Base-by-base conservation (phyloP, 2,888 invertebrate genomes). In the Drosophila differens region DNA sequence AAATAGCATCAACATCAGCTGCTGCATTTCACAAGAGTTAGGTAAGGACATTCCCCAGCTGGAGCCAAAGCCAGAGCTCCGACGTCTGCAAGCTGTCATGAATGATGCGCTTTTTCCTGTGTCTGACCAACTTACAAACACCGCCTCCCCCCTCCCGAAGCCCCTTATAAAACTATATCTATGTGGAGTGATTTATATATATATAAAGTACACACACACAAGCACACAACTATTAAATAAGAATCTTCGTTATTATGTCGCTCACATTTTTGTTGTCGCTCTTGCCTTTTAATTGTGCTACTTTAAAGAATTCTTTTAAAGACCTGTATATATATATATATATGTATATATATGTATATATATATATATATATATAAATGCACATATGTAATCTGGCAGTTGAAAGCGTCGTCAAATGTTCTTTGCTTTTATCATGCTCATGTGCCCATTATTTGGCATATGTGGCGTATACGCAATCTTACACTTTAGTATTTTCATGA, bases 41-140 rank as follows among this genome's bases (percentile, higher is more conserved):
- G 41, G 32, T 57, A 58, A 44, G 35, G 39, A 59, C 32, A 22
- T 16, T 41, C 41, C 39, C 28, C 39, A 51, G 54, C 52, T 59
- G 65, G 58, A 68, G 67, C 78, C 65, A 68, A 44, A 22, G 58
- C 28, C 65, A 32, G n/a, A 61, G 62, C 39, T 52, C 57, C 52
- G 53, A 25, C 62, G 83, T 85, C 85, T 83, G 68, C 70, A 51
- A 25, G 77, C 84, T 81, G 76, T 73, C 89, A 82, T 79, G 87
- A 89, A 84, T 86, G 87, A 85, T 89, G 87, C 81, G 79, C 84
- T 75, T 79, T 71, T 84, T 89, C 82, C 82, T 84, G 84, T 70
- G 73, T 64, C 78, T 71, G 76, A 70, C 80, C 83, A 83, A 70
- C 74, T 70, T 59, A 79, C 51, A 52, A 41, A n/a, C 52, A n/a